Evolutionary conservation across 2,113 vertebrate species (phyloP).

Genomic region (Probosciger aterrimus): DNA sequence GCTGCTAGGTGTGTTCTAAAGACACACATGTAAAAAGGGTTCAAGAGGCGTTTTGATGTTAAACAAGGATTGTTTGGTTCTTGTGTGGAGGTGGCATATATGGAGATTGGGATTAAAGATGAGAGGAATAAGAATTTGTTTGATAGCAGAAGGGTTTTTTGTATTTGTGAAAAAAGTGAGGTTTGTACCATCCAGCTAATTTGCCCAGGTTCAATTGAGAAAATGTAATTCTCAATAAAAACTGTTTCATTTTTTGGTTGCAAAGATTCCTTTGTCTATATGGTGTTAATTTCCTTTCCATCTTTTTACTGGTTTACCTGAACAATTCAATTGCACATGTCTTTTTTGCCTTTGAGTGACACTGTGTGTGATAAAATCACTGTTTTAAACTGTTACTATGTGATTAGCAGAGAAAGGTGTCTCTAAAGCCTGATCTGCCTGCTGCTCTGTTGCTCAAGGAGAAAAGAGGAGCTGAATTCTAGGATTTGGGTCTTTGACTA

Average conservation of each 20-base stretch:
- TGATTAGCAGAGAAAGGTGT: neutral
- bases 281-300: neutral
- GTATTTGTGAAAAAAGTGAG: neutral
- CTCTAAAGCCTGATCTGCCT: neutral
- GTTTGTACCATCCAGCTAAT: neutral
- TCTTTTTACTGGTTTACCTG: neutral
- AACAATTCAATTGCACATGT: neutral
- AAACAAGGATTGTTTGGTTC: neutral
- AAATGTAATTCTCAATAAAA: neutral
- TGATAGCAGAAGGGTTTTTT: neutral
- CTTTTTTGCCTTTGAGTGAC: neutral
- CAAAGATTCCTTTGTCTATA: neutral
- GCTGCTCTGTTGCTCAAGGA: neutral
- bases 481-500: neutral
- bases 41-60: neutral
- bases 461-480: neutral
- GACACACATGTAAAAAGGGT: neutral
- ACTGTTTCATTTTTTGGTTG: neutral
- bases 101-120: neutral
- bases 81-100: neutral
- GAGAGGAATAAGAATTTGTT: neutral
- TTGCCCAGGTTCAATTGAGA: neutral
- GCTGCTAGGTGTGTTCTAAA: neutral
- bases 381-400: neutral
- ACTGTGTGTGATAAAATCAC: neutral